A percentile compares a stretch with the other conserved stretches of the same genome.
Evolutionary conservation across 30 jellyfish, hydroid and myxozoan genomes (phyloP).

Genomic region (Aurelia aurita): DNA sequence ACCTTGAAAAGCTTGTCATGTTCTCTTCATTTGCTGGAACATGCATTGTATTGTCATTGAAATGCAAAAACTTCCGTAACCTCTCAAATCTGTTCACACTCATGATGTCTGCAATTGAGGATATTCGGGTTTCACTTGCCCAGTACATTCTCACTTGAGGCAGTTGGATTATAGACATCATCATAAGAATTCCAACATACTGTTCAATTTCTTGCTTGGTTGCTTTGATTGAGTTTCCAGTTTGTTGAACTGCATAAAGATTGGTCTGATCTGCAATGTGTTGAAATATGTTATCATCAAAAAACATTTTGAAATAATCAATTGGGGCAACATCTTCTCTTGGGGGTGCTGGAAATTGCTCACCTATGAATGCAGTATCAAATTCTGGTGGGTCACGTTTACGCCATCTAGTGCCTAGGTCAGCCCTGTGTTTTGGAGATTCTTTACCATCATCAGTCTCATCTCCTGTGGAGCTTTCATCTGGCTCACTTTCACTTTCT

Average conservation of each 20-base stretch:
- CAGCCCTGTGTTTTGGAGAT: conserved; percentile 3
- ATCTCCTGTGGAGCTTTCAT: no score
- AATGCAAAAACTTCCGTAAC: conserved; percentile 3
- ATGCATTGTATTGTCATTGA: conserved; percentile 20
- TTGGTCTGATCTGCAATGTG: conserved; percentile 33
- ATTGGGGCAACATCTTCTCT: conserved; percentile 1
- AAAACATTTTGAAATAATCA: conserved; percentile 22
- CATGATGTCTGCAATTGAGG: conserved; percentile 20
- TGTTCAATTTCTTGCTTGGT: conserved; percentile 21
- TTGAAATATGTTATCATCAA: conserved; percentile 1
- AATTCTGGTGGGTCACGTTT: conserved; percentile 9
- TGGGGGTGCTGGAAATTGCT: conserved; percentile 20
- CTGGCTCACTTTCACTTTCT: no score
- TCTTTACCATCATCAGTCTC: no score
- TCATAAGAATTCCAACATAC: conserved; percentile 22
- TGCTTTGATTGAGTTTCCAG: conserved; percentile 11
- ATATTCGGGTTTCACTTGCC: conserved; percentile 6
- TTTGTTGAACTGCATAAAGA: conserved; percentile 18
- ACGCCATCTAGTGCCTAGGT: conserved; percentile 10
- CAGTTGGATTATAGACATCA: conserved; percentile 11
- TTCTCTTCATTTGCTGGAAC: conserved; percentile 1
- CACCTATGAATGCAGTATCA: conserved; percentile 10
- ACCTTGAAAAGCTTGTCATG: conserved; percentile 20
- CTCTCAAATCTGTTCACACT: conserved; percentile 18
- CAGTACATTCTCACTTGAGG: conserved; percentile 18